Evolutionary conservation across 37 sponge, comb jelly and placozoan genomes (phyloP).

Genomic region (Aphrocallistes beatrix): DNA sequence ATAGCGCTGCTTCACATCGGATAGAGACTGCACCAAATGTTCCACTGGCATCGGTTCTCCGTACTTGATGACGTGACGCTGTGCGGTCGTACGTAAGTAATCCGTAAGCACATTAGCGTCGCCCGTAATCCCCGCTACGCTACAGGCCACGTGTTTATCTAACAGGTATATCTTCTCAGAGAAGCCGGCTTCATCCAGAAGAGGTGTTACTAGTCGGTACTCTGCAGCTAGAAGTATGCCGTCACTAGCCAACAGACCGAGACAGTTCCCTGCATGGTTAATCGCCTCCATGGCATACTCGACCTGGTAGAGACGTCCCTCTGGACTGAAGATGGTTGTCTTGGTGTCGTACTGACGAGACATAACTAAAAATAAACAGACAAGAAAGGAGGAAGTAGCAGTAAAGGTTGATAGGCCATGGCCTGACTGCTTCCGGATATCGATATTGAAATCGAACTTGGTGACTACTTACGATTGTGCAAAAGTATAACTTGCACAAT

Average conservation of each 20-base stretch:
- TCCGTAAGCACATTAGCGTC: slow-evolving; percentile 92
- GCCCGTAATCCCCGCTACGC: slow-evolving; percentile 97
- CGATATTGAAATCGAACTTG: too few relatives aligned
- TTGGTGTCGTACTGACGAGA: slow-evolving; percentile 82
- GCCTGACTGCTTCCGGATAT: too few relatives aligned
- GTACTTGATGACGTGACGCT: slow-evolving; percentile 54
- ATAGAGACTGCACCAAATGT: slow-evolving; percentile 79
- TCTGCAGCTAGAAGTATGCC: slow-evolving; percentile 92
- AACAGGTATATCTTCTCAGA: slow-evolving; percentile 94
- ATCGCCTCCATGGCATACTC: slow-evolving; percentile 99
- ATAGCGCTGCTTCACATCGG: slow-evolving; percentile 89
- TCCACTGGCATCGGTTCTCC: slow-evolving; percentile 91
- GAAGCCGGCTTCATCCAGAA: slow-evolving; percentile 75
- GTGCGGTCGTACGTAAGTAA: slow-evolving; percentile 64
- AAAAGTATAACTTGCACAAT: too few relatives aligned
- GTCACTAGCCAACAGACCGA: slow-evolving; percentile 87
- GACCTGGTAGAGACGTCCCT: slow-evolving; percentile 93
- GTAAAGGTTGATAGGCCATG: too few relatives aligned
- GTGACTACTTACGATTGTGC: too few relatives aligned
- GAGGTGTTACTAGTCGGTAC: slow-evolving; percentile 76
- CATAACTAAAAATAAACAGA: slow-evolving; percentile 23
- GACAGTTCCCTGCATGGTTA: slow-evolving; percentile 86
- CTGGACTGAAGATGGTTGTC: slow-evolving; percentile 96
- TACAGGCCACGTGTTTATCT: slow-evolving; percentile 90
- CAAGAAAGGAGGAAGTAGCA: too few relatives aligned